phyloP scores from a whole-genome alignment of 2,113 vertebrate species.

The Platycercus adscitus region DNA sequence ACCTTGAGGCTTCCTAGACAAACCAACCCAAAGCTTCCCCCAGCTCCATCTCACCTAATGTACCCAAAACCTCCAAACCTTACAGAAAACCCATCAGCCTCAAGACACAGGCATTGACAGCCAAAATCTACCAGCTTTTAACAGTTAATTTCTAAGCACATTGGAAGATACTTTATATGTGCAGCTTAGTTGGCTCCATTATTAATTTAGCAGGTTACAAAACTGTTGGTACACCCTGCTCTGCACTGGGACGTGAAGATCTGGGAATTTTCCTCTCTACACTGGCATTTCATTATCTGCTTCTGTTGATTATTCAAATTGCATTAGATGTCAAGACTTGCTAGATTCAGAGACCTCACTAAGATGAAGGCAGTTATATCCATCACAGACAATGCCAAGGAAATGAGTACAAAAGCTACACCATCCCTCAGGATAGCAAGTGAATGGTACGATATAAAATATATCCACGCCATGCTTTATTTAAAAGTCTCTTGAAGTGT shows the following conservation, averaged over 20 bases:
- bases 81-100: neutral
- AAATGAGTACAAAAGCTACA: neutral
- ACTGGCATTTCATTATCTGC: conserved; percentile 43
- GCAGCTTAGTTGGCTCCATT: neutral
- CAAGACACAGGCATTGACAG: neutral
- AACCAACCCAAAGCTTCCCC: neutral
- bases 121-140: neutral
- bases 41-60: neutral
- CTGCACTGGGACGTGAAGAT: conserved; percentile 39
- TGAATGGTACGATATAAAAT: neutral
- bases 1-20: neutral
- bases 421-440: conserved; percentile 6
- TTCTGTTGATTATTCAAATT: conserved; percentile 60
- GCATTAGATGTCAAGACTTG: conserved; percentile 41
- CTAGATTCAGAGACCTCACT: conserved; percentile 38
- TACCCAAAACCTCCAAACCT: neutral
- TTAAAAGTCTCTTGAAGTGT: neutral
- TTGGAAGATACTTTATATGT: neutral
- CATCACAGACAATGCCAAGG: neutral
- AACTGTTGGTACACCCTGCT: neutral
- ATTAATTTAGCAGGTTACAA: conserved; percentile 43
- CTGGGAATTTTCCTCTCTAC: conserved; percentile 48
- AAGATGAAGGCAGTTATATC: conserved; percentile 2
- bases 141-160: neutral
- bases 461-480: neutral